These are phyloP conservation scores for Acanthurus leucopareius DNA, from an alignment of 2,797 vertebrate genomes.

Conservation along the genomic window DNA sequence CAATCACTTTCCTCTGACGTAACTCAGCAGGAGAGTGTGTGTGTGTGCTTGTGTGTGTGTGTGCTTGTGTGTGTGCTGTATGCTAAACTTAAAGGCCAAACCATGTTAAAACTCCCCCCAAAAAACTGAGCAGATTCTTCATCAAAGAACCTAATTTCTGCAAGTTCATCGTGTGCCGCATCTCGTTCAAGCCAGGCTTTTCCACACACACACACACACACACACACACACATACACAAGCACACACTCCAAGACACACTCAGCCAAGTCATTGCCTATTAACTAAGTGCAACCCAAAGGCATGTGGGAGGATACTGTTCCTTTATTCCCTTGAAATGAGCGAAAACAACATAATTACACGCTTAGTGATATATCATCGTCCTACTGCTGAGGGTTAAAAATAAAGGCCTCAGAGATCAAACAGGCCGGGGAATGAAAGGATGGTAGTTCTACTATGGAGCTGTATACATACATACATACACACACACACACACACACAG, in stretches of 20 bases:
- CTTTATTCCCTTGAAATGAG: constrained; percentile 65
- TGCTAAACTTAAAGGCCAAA: constrained; percentile 1
- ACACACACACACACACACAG: constrained; percentile 33
- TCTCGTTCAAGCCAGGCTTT: constrained; percentile 1
- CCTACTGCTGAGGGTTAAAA: constrained; percentile 61
- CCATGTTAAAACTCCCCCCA: constrained; percentile 4
- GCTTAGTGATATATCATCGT: constrained; percentile 53
- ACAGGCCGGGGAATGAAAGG: constrained; percentile 49
- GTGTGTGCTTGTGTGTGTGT: constrained; percentile 18
- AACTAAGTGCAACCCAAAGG: constrained; percentile 49
- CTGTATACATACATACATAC: constrained; percentile 40
- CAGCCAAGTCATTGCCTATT: constrained; percentile 44
- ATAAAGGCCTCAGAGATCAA: constrained; percentile 62
- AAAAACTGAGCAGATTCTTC: constrained; percentile 18
- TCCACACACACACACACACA: background rate
- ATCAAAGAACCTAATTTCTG: constrained; percentile 11
- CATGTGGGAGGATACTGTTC: constrained; percentile 55
- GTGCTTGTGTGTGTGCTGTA: constrained; percentile 17
- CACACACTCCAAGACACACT: constrained; percentile 11
- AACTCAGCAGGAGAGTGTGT: constrained; percentile 41
- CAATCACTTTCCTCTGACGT: constrained; percentile 70
- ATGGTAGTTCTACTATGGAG: constrained; percentile 36
- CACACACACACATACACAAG: background rate
- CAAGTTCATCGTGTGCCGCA: constrained; percentile 17
- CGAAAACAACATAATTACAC: constrained; percentile 72